These are phyloP conservation scores for Drosophila pseudoananassae DNA, from an alignment of 1,140 invertebrate species.

Conservation along the genomic window DNA sequence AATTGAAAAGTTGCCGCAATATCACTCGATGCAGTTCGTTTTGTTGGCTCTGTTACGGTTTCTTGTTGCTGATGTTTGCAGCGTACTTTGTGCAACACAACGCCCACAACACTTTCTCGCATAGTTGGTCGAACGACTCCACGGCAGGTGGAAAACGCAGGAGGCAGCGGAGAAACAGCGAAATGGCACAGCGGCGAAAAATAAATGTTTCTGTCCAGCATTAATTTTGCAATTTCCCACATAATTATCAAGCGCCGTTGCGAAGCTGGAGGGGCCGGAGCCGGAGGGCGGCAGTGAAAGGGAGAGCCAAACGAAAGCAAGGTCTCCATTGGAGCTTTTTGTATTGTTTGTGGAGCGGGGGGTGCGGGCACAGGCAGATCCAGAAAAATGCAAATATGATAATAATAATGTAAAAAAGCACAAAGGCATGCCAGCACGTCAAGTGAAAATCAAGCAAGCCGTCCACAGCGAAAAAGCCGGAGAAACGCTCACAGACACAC, in stretches of 20 bases:
- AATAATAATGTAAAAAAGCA: constrained; percentile 74
- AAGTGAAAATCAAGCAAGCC: constrained; percentile 70
- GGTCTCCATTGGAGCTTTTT: neutral
- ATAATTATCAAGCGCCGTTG: constrained; percentile 72
- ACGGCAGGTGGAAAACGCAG: constrained; percentile 38
- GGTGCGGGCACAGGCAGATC: neutral
- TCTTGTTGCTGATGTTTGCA: constrained; percentile 23
- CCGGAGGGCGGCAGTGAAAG: constrained; percentile 11
- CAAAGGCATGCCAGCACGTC: constrained; percentile 70
- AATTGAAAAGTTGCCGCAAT: constrained; percentile 48
- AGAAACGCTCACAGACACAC: constrained; percentile 27
- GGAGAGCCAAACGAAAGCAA: constrained; percentile 13
- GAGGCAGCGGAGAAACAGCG: constrained; percentile 9
- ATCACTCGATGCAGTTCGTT: constrained; percentile 43
- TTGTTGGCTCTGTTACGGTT: constrained; percentile 25
- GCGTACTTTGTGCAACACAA: constrained; percentile 51
- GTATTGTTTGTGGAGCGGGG: too few species aligned
- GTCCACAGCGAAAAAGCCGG: neutral
- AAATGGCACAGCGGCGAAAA: constrained; percentile 1
- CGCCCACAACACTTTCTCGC: constrained; percentile 80
- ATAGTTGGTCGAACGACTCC: constrained; percentile 59
- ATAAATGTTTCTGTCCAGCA: constrained; percentile 74
- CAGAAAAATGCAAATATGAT: constrained; percentile 73
- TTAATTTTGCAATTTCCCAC: constrained; percentile 75
- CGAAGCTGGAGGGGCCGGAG: neutral